Base-by-base conservation (phyloP, 2,888 invertebrate genomes). In the Phaedon cochleariae region DNA sequence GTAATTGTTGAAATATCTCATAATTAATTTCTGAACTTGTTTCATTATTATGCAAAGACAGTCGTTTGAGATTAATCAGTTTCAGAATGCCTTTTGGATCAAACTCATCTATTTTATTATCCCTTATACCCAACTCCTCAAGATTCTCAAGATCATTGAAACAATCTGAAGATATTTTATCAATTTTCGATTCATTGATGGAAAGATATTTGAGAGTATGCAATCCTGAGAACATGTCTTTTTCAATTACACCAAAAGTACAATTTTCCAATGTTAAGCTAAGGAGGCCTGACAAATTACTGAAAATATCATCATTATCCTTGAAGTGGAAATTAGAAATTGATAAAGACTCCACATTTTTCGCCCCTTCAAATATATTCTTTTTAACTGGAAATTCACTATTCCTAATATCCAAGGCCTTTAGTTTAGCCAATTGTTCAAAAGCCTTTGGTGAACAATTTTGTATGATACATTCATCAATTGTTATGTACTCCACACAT, bases 351-450 rank as follows among this genome's bases (percentile, higher is more conserved):
- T 54, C n/a, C 17, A 62, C 10, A 21, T 15, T 26, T 52, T 58
- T 29, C 29, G 54, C 48, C n/a, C 29, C 62, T 59, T 66, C 59
- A 45, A 66, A 66, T 18, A 66, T 55, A n/a, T 58, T 55, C 12
- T 62, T 59, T n/a, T 2, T 15, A 15, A 66, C 41, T 29, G 51
- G 51, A 29, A 54, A 37, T 51, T 59, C 59, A 31, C 62, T 48
- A 0, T 66, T 59, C 10, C 59, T 37, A 12, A 66, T 49, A 29
- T 59, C 51, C 29, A 66, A 1, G 2, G 66, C 22, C 18, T 22
- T 31, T 20, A 66, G 21, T 55, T 66, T 62, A 9, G 26, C 31
- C 31, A 66, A 18, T 15, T 31, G 20, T 9, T 18, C 29, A 53
- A 66, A 66, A 3, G 52, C 55, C 17, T 22, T 51, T 10, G 58